These are phyloP conservation scores for Dolomedes plantarius DNA, from an alignment of 2,888 invertebrate genomes.

Conservation along the genomic window DNA sequence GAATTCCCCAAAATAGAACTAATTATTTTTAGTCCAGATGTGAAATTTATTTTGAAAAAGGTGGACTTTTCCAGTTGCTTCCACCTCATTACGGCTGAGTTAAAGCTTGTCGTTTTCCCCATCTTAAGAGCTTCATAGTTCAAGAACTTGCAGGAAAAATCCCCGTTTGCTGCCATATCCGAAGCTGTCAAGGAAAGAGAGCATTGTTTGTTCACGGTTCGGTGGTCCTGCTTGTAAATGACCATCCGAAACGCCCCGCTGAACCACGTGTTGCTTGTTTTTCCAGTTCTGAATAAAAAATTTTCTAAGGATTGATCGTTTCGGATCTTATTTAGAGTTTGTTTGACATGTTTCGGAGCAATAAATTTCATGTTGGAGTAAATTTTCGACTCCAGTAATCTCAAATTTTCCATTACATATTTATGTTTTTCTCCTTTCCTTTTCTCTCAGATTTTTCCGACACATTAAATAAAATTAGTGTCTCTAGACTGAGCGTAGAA, in stretches of 20 bases:
- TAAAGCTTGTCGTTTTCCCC: neutral
- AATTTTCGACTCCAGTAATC: neutral
- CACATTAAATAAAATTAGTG: too few species aligned
- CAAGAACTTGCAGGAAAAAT: neutral
- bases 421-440: neutral
- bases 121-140: neutral
- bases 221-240: neutral
- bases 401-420: neutral
- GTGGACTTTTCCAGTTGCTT: too few species aligned
- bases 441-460: neutral
- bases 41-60: too few species aligned
- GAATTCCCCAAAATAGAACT: too few species aligned
- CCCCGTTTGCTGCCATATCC: neutral
- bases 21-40: too few species aligned
- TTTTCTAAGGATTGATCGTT: neutral
- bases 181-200: neutral
- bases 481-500: too few species aligned
- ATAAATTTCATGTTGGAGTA: neutral
- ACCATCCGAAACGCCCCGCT: neutral
- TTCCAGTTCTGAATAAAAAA: neutral
- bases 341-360: neutral
- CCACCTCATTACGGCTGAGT: neutral
- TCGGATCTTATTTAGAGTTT: neutral
- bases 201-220: neutral
- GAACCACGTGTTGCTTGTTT: neutral